These are phyloP conservation scores for Acleris emargana DNA, from an alignment of 2,888 invertebrate species.

Conservation along the genomic window DNA sequence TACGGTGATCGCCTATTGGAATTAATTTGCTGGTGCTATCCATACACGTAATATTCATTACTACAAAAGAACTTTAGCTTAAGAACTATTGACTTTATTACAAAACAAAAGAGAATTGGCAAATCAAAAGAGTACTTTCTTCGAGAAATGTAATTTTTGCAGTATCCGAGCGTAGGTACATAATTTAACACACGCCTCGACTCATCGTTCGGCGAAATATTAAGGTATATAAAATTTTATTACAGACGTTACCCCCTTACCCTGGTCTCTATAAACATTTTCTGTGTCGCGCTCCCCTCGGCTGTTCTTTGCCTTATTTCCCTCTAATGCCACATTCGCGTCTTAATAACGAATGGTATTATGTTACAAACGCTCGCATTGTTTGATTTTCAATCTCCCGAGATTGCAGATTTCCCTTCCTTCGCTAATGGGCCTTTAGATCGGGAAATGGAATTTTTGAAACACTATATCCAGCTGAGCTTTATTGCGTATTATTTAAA, in stretches of 20 bases:
- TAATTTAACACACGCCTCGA: conserved; percentile 78
- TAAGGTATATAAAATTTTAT: conserved; percentile 82
- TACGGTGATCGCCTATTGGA: conserved; percentile 60
- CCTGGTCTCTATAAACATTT: conserved; percentile 75
- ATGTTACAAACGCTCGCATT: conserved; percentile 70
- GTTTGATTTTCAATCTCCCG: conserved; percentile 77
- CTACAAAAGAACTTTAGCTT: neutral
- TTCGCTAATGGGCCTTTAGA: conserved; percentile 65
- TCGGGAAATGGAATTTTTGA: conserved; percentile 62
- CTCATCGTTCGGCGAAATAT: conserved; percentile 80
- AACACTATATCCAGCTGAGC: conserved; percentile 57
- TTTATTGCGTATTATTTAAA: conserved; percentile 65
- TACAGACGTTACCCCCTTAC: conserved; percentile 75
- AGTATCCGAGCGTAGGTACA: conserved; percentile 60
- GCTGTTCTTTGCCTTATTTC: conserved; percentile 65
- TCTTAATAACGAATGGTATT: conserved; percentile 78
- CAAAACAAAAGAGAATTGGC: neutral
- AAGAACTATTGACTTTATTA: neutral
- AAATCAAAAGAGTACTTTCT: conserved; percentile 40
- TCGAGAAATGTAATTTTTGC: conserved; percentile 64
- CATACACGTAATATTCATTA: conserved; percentile 40
- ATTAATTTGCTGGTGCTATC: conserved; percentile 67
- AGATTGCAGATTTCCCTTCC: conserved; percentile 68
- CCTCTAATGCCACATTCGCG: conserved; percentile 77
- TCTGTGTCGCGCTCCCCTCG: conserved; percentile 58